Evolutionary conservation across 2,888 invertebrate species (phyloP).

Genomic region (Perizoma flavofasciatum): DNA sequence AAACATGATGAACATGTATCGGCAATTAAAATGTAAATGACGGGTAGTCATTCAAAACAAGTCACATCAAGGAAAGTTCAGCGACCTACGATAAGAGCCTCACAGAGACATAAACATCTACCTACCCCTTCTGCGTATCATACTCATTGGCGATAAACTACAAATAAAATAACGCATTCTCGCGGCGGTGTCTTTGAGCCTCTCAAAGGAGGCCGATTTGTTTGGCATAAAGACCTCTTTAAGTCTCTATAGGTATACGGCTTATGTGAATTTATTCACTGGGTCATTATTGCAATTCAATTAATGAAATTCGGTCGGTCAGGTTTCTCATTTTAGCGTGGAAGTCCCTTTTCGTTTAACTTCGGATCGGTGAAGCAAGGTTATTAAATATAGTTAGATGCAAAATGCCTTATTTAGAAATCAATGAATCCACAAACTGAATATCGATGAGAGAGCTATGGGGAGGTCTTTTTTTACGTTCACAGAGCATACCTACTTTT

Average conservation of each 20-base stretch:
- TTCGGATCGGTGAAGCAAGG: background rate
- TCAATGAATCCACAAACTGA: background rate
- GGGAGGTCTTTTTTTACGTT: too few species aligned
- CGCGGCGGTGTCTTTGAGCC: conserved; percentile 68
- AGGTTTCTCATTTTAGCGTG: conserved; percentile 58
- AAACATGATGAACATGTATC: too few species aligned
- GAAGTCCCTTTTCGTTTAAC: conserved; percentile 34
- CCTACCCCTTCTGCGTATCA: conserved; percentile 46
- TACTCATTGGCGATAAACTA: conserved; percentile 61
- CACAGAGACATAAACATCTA: conserved; percentile 33
- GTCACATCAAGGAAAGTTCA: conserved; percentile 14
- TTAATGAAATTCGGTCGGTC: conserved; percentile 75
- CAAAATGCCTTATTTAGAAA: conserved; percentile 12
- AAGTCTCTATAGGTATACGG: conserved; percentile 60
- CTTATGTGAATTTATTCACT: conserved; percentile 73
- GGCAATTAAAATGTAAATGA: background rate
- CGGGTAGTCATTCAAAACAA: conserved; percentile 12
- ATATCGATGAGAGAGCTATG: too few species aligned
- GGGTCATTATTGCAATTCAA: conserved; percentile 81
- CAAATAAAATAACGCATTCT: conserved; percentile 69
- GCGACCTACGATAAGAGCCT: conserved; percentile 25
- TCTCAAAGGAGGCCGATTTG: conserved; percentile 81
- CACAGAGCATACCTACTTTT: too few species aligned
- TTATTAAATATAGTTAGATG: conserved; percentile 9
- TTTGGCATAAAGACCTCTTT: conserved; percentile 80